Evolutionary conservation across 1,140 invertebrate genomes (phyloP), one percentile per base, ranked within the genome.

Genomic region (Diorhabda sublineata): DNA sequence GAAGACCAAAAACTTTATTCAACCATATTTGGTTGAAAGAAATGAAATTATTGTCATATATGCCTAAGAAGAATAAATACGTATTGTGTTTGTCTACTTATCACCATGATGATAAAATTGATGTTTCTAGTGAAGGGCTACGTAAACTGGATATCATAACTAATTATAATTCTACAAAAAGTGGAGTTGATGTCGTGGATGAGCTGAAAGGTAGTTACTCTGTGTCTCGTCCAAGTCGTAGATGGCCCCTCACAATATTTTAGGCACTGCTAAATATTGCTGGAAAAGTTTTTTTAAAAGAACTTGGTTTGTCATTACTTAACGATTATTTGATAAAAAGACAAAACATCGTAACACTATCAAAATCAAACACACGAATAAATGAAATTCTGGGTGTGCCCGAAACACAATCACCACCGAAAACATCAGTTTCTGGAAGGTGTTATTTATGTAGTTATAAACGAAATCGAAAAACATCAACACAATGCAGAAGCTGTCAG

Each of bases 151-250:
- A 83, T 64, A 82, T 83, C 7, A 76, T 83, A 42, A 74, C 73
- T 47, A 79, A 78, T 75, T 83, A 84, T 66, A 81, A 82, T 71
- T 6, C 60, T 7, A 82, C 81, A 5, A 84, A 84, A 77, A 74
- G 73, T 9, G 80, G 77, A 52, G 82, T 84, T 7, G 81, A 82
- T 72, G 73, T 74, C 6, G 74, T 77, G 42, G 76, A 82, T 59
- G 45, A 77, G 58, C 57, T 78, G 11, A 73, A 75, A 26, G 71
- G 66, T 3, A 77, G 26, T 42, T 81, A 78, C 67, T 71, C 72
- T 62, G 74, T 79, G 9, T 68, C 73, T 26, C 75, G 78, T 63
- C 64, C 68, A 26, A 69, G 65, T 45, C 67, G 70, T 2, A 71
- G 77, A 43, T 80, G 79, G 78, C 75, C 77, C 9, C 45, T 76